phyloP scores from a whole-genome alignment of 2,888 invertebrate species.

The Julus scanicus region DNA sequence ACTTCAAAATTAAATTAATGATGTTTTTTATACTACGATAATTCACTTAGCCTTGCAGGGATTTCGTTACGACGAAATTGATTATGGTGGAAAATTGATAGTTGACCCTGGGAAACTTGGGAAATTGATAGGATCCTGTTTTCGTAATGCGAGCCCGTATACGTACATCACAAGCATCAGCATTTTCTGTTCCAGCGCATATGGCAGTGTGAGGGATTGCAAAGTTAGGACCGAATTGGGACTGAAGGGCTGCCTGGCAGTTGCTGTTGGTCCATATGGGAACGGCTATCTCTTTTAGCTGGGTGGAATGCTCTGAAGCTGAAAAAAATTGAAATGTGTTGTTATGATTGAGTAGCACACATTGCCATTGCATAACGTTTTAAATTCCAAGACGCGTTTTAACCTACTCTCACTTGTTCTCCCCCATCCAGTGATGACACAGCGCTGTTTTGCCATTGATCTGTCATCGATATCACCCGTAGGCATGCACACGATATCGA shows the following conservation, averaged over 20 bases:
- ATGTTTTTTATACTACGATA: too few relatives aligned
- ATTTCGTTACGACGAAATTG: background rate
- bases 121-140: background rate
- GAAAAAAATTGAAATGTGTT: conserved; percentile 46
- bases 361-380: background rate
- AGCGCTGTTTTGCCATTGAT: conserved; percentile 60
- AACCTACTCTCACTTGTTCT: conserved; percentile 65
- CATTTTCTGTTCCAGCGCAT: conserved; percentile 67
- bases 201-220: conserved; percentile 65
- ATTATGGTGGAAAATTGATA: too few relatives aligned
- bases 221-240: conserved; percentile 66
- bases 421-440: conserved; percentile 68
- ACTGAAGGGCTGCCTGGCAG: conserved; percentile 65
- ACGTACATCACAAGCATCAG: conserved; percentile 68
- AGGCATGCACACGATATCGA: conserved; percentile 66
- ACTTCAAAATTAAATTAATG: too few relatives aligned
- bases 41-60: background rate
- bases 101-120: background rate
- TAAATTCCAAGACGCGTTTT: background rate
- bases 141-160: background rate
- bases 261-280: conserved; percentile 66
- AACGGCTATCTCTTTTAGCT: conserved; percentile 67
- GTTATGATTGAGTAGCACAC: background rate
- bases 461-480: conserved; percentile 60
- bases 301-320: conserved; percentile 66